Conservation (phyloP, 1,140 invertebrate species). For the Yoshiicerus persimilis region DNA sequence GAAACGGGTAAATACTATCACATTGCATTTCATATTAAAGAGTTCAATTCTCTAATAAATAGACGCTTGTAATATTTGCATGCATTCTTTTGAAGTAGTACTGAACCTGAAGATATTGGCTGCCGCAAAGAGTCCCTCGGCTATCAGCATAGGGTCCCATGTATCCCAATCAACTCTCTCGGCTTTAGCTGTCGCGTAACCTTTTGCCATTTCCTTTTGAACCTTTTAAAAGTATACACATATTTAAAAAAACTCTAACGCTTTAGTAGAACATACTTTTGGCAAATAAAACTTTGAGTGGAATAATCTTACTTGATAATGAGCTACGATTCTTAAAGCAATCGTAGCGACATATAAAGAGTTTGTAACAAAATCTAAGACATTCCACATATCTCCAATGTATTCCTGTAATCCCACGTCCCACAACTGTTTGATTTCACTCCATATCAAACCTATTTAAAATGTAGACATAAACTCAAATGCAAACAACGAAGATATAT, state of each 20-base stretch:
- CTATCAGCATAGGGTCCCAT: slow-evolving; percentile 91
- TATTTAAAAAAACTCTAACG: neutral
- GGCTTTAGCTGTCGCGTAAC: slow-evolving; percentile 48
- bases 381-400: slow-evolving; percentile 98
- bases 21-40: neutral
- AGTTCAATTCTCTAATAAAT: neutral
- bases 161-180: slow-evolving; percentile 82
- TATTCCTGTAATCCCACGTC: slow-evolving; percentile 95
- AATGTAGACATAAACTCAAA: too few relatives aligned
- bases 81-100: too few relatives aligned
- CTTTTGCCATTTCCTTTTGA: slow-evolving; percentile 13
- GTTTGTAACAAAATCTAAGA: slow-evolving; percentile 98
- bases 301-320: slow-evolving; percentile 70
- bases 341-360: slow-evolving; percentile 96
- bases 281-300: neutral
- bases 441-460: slow-evolving; percentile 88
- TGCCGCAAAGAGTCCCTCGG: slow-evolving; percentile 90
- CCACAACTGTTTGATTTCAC: slow-evolving; percentile 97
- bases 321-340: slow-evolving; percentile 88
- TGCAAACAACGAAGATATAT: too few relatives aligned
- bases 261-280: neutral
- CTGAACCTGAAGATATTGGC: slow-evolving; percentile 87
- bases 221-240: neutral
- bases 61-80: too few relatives aligned
- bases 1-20: too few relatives aligned